Percentiles rank a stretch among this genome's conserved stretches.
Evolutionary conservation across 2,113 vertebrate species (phyloP).

Genomic region (Fulica atra): DNA sequence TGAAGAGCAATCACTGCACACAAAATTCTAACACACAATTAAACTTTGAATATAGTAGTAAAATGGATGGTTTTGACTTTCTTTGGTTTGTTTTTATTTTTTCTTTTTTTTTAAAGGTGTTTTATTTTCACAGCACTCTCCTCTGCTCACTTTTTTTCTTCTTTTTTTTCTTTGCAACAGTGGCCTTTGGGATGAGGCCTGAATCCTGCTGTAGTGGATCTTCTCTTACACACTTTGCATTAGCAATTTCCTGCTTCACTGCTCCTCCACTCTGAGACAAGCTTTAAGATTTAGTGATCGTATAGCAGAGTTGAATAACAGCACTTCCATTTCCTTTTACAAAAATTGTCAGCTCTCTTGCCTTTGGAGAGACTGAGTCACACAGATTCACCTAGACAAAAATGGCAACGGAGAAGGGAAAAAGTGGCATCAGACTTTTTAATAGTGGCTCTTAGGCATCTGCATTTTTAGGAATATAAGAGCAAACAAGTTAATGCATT

Average conservation of each 20-base stretch:
- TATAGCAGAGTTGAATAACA: conserved; percentile 59
- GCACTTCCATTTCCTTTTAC: conserved; percentile 66
- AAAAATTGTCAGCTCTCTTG: conserved; percentile 62
- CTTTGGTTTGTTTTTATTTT: neutral
- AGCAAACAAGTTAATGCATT: neutral
- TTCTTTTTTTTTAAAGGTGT: neutral
- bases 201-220: conserved; percentile 38
- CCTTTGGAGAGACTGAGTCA: neutral
- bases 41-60: neutral
- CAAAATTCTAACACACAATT: neutral
- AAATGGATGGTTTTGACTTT: neutral
- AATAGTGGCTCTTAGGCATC: neutral
- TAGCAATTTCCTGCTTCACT: conserved; percentile 78
- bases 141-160: neutral
- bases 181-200: conserved; percentile 13
- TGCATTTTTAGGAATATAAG: neutral
- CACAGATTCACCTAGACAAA: conserved; percentile 6
- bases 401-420: neutral
- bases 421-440: neutral
- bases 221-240: conserved; percentile 61
- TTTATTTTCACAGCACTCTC: neutral
- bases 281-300: conserved; percentile 60
- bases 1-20: neutral
- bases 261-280: conserved; percentile 71
- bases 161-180: conserved; percentile 20